Evolutionary conservation across 37 sponge, comb jelly and placozoan species (phyloP), one percentile per base, ranked within the genome.

Genomic region (Beroe ovata): DNA sequence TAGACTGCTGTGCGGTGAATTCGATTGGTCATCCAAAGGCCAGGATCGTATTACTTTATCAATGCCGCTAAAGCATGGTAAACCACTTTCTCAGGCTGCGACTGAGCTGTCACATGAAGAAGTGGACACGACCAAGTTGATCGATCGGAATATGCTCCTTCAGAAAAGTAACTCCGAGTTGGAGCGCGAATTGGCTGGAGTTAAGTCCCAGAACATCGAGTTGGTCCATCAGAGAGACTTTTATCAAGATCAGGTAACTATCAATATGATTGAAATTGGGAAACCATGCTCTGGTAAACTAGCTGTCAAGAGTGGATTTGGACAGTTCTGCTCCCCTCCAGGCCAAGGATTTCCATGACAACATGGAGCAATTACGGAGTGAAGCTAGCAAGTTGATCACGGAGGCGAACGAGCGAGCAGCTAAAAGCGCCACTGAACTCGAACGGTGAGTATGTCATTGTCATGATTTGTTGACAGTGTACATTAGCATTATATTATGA

Each of bases 191-290:
- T 25, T 77, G 84, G 84, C 16, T 1, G n/a, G 28, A 32, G 3
- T 40, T 23, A 39, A 3, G 54, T 18, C 26, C 8, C 84, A 77
- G 54, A 77, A 77, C 84, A 18, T 77, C 25, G 84, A 77, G 54
- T 19, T 77, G 36, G 21, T 77, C 54, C 84, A 77, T 36, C 84
- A 77, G 28, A 30, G 84, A 8, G 84, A 77, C 54, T 77, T 77
- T 20, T 77, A 77, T 20, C 84, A 77, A 19, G 84, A 77, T 40
- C 84, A 77, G 84, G 84, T 77, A 36, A 28, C 6, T 11, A 47
- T 47, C n/a, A n/a, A n/a, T n/a, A n/a, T n/a, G n/a, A n/a, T n/a
- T n/a, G n/a, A n/a, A n/a, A n/a, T n/a, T n/a, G n/a, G n/a, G n/a
- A n/a, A n/a, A n/a, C n/a, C n/a, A n/a, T n/a, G n/a, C n/a, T n/a